These are phyloP conservation scores for Drepana falcataria DNA, from an alignment of 2,888 invertebrate species.

Conservation along the genomic window DNA sequence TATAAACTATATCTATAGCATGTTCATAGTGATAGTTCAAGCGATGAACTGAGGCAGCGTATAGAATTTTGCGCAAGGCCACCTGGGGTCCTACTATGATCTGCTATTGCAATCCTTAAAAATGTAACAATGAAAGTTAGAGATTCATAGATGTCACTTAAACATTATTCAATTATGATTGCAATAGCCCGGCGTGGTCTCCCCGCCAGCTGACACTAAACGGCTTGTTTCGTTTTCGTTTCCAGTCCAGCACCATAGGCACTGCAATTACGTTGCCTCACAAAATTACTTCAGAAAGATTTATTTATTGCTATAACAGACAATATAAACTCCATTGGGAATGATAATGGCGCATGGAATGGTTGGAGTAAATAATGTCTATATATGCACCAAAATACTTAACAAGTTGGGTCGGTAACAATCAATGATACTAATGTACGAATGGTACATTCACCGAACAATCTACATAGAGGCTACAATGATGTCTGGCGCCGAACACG, in stretches of 20 bases:
- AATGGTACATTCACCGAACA: conserved; percentile 34
- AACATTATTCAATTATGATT: too few species aligned
- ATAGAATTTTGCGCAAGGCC: too few species aligned
- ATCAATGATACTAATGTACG: conserved; percentile 30
- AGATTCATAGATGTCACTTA: too few species aligned
- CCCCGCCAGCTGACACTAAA: conserved; percentile 54
- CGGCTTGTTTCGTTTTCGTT: conserved; percentile 52
- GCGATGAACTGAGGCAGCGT: conserved; percentile 58
- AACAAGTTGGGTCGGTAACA: conserved; percentile 12
- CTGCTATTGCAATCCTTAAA: too few species aligned
- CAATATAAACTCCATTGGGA: not conserved
- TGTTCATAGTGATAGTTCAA: conserved; percentile 34
- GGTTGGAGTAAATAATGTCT: not conserved
- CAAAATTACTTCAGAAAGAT: conserved; percentile 11
- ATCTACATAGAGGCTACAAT: conserved; percentile 34
- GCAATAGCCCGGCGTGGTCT: too few species aligned
- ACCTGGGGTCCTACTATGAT: too few species aligned
- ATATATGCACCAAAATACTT: not conserved
- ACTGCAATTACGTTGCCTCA: conserved; percentile 32
- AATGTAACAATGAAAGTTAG: too few species aligned
- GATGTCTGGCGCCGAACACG: conserved; percentile 34
- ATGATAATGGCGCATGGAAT: not conserved
- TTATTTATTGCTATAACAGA: conserved; percentile 7
- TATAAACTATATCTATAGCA: not conserved
- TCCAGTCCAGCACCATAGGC: conserved; percentile 30